Base-by-base conservation (phyloP, 2,888 invertebrate species). In the Tipula vernalis region DNA sequence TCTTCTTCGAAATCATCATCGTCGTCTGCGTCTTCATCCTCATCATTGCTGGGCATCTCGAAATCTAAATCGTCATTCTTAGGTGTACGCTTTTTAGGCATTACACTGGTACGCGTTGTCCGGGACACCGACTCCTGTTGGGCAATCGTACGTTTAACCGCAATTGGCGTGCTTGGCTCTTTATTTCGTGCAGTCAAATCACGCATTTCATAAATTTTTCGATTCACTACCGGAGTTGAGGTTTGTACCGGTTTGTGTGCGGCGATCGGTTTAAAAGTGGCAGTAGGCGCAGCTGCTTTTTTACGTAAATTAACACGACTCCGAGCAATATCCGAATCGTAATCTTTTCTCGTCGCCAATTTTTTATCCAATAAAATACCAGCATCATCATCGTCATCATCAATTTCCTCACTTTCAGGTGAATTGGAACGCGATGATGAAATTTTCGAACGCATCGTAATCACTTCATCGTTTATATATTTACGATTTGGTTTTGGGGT, bases 401-500 rank as follows among this genome's bases (percentile, higher is more conserved):
- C 51, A n/a, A n/a, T 28, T 2, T 57, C 86, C 15, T 83, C 87
- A 10, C 28, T 39, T 1, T 86, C 87, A 5, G 87, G 84, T 36
- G 85, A 87, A 39, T 71, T 86, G 39, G 86, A 83, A 47, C 18
- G 86, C 36, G 86, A 57, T 57, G 51, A 51, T 57, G 36, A 51
- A 51, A n/a, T 87, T 86, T 15, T n/a, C 28, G 86, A 85, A 3
- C 57, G 28, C 42, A 85, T 41, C n/a, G 91, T 90, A 0, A 91
- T 89, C 85, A 91, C 88, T 87, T 91, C 90, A 3, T 91, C 91
- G 88, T 91, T 91, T 6, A 90, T 88, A 87, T 91, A 91, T 88
- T 91, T 91, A 0, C 91, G 91, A 90, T 91, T 91, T 71, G 91
- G 91, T 87, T 91, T 91, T 15, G 91, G 91, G 10, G 91, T 91